These are phyloP conservation scores for Otocyon megalotis DNA, from an alignment of 2,113 vertebrate species.

Conservation along the genomic window DNA sequence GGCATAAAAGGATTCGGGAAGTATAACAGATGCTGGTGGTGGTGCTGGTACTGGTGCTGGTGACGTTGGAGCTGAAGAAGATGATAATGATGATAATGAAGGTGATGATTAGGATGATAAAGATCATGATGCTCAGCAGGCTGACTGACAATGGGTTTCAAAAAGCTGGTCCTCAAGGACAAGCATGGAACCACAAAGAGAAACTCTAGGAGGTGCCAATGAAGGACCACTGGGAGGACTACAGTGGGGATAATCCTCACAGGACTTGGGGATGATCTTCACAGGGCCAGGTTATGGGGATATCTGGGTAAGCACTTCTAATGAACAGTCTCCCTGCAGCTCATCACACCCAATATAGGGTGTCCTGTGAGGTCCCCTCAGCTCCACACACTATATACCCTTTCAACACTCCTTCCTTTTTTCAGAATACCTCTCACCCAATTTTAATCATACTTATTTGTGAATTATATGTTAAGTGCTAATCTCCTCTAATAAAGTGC, in stretches of 20 bases:
- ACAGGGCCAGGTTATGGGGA: neutral
- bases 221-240: neutral
- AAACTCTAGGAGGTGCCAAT: neutral
- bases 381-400: neutral
- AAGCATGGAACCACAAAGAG: neutral
- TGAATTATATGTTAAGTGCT: neutral
- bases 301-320: neutral
- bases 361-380: neutral
- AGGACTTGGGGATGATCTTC: neutral
- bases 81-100: neutral
- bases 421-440: neutral
- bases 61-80: neutral
- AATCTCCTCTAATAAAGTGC: neutral
- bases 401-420: neutral
- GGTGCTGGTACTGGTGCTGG: neutral
- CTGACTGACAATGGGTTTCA: neutral
- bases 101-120: neutral
- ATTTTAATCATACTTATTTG: constrained; percentile 8
- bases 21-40: neutral
- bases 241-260: neutral
- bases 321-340: neutral
- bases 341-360: neutral
- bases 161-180: neutral
- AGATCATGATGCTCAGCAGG: neutral
- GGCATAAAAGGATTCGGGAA: neutral